Percentiles rank a stretch among this genome's conserved stretches.
These are phyloP conservation scores for Ailurus styani DNA, from an alignment of 2,113 vertebrate species.

Conservation along the genomic window DNA sequence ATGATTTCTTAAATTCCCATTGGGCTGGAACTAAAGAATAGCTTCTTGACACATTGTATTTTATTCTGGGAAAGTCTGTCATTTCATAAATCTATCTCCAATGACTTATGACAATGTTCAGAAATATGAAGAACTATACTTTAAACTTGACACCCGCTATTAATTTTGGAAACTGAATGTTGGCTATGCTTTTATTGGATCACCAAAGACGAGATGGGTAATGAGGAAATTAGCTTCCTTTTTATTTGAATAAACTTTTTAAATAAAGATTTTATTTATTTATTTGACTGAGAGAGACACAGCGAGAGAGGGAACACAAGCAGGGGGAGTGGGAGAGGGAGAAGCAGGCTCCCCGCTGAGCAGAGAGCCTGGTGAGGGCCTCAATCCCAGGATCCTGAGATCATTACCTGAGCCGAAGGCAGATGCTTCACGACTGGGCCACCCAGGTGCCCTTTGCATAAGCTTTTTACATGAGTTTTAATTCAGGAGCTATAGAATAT, in stretches of 20 bases:
- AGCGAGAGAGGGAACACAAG: too few species aligned
- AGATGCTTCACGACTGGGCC: too few species aligned
- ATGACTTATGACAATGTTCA: slow-evolving; percentile 63
- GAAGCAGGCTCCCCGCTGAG: too few species aligned
- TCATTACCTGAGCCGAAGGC: too few species aligned
- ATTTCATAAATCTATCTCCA: slow-evolving; percentile 59
- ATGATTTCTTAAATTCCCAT: slow-evolving; percentile 50
- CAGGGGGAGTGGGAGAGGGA: too few species aligned
- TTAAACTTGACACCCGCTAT: slow-evolving; percentile 57
- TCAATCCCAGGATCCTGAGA: too few species aligned
- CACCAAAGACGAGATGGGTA: neutral
- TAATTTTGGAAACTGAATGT: slow-evolving; percentile 59
- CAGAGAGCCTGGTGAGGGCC: too few species aligned
- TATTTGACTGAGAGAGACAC: too few species aligned
- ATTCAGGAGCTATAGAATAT: neutral
- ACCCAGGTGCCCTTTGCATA: too few species aligned
- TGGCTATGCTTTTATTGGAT: slow-evolving; percentile 47
- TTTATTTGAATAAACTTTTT: neutral
- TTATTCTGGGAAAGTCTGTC: slow-evolving; percentile 60
- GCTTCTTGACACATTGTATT: slow-evolving; percentile 63
- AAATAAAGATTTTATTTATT: too few species aligned
- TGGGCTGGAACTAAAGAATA: slow-evolving; percentile 58
- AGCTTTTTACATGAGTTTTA: slow-evolving; percentile 24
- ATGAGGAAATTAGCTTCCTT: neutral
- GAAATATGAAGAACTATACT: slow-evolving; percentile 62